These are phyloP conservation scores for Tragelaphus scriptus DNA, from an alignment of 2,113 vertebrate genomes.

Conservation along the genomic window DNA sequence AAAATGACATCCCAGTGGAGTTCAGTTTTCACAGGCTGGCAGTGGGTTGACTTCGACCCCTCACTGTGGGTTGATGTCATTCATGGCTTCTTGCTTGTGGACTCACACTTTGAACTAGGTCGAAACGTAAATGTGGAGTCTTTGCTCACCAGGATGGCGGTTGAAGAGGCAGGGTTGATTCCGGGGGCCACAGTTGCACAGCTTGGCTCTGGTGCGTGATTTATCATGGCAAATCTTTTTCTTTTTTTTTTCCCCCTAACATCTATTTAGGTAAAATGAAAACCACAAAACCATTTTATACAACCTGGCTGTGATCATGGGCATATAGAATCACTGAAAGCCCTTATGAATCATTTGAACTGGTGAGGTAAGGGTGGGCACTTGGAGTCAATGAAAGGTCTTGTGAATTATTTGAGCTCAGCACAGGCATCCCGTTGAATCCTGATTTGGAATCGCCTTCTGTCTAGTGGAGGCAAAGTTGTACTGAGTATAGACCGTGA, in stretches of 20 bases:
- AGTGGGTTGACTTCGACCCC: too few relatives aligned
- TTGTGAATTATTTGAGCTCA: not conserved
- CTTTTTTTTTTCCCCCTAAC: accelerated
- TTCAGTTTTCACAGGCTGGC: too few relatives aligned
- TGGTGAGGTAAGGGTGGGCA: not conserved
- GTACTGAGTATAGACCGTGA: not conserved
- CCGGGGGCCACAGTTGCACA: accelerated
- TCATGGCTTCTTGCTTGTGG: not conserved
- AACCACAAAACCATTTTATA: not conserved
- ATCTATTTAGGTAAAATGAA: not conserved
- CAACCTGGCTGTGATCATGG: accelerated
- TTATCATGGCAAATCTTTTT: accelerated
- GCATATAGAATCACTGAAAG: not conserved
- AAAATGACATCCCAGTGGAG: not conserved
- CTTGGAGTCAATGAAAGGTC: not conserved
- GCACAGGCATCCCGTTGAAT: not conserved
- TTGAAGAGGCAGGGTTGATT: accelerated
- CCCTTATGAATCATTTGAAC: not conserved
- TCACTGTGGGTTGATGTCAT: accelerated
- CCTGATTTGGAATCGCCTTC: not conserved
- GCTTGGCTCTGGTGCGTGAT: accelerated
- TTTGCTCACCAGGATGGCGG: not conserved
- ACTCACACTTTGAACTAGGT: not conserved
- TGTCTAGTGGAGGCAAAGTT: not conserved
- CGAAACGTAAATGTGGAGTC: accelerated